Conservation (phyloP, 2,797 vertebrate genomes). For the Myotis myotis region DNA sequence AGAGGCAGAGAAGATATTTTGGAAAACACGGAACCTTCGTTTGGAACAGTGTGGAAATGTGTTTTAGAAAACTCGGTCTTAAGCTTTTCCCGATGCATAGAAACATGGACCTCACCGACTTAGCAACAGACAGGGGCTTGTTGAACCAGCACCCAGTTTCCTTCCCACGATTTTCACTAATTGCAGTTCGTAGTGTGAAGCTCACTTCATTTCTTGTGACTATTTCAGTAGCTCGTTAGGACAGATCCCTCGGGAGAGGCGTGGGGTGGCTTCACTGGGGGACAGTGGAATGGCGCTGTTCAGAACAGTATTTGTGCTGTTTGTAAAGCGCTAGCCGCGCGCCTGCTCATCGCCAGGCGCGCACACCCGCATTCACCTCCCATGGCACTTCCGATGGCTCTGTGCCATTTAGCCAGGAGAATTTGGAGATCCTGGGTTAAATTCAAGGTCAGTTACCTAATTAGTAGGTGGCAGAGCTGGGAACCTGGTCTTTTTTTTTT, state of each 20-base stretch:
- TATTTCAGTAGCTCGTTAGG: neutral
- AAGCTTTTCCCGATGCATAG: neutral
- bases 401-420: neutral
- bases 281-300: neutral
- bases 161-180: neutral
- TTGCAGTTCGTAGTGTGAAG: neutral
- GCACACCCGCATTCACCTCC: neutral
- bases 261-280: neutral
- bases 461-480: neutral
- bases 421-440: neutral
- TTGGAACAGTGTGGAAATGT: neutral
- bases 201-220: neutral
- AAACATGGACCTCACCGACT: neutral
- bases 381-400: neutral
- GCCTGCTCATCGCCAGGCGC: no score
- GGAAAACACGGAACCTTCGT: slow-evolving; percentile 15
- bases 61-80: neutral
- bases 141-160: neutral
- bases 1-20: slow-evolving; percentile 4
- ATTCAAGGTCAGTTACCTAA: neutral
- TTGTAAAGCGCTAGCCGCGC: neutral
- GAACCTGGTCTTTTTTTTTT: neutral
- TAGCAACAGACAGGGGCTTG: neutral
- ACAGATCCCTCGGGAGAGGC: neutral
- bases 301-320: neutral